Conservation (phyloP, 2,113 vertebrate species). For the Scomber scombrus region DNA sequence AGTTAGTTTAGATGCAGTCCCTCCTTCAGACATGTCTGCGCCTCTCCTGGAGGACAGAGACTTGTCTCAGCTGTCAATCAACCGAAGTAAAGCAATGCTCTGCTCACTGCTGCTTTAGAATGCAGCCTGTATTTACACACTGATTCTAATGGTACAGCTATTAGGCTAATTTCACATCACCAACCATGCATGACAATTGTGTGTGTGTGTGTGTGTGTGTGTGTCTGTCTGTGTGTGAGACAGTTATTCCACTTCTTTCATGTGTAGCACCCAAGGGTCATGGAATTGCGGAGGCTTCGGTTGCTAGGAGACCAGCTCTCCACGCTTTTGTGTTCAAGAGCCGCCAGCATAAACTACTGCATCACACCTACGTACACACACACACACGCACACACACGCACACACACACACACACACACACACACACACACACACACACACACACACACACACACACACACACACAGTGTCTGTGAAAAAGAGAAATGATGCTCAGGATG, state of each 20-base stretch:
- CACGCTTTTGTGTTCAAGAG: conserved; percentile 54
- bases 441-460: neutral
- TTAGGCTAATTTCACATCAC: neutral
- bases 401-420: conserved; percentile 3
- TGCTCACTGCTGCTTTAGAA: neutral
- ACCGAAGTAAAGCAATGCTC: neutral
- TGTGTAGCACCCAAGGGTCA: conserved; percentile 65
- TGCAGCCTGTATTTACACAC: neutral
- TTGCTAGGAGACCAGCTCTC: conserved; percentile 77
- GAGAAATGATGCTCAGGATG: no score
- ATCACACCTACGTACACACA: conserved; percentile 22
- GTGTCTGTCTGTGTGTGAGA: neutral
- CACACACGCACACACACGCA: conserved; percentile 18
- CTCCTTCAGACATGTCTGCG: no score
- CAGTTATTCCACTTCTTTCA: conserved; percentile 37
- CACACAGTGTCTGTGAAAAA: neutral
- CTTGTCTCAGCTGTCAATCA: neutral
- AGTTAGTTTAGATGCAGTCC: no score
- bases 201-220: conserved; percentile 13
- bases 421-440: conserved; percentile 15
- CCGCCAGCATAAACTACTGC: conserved; percentile 30
- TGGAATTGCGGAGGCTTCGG: conserved; percentile 57
- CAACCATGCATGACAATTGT: neutral
- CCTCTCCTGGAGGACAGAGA: no score
- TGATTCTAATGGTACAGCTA: neutral